Evolutionary conservation across 2,797 vertebrate genomes (phyloP).

Genomic region (Falco columbarius): DNA sequence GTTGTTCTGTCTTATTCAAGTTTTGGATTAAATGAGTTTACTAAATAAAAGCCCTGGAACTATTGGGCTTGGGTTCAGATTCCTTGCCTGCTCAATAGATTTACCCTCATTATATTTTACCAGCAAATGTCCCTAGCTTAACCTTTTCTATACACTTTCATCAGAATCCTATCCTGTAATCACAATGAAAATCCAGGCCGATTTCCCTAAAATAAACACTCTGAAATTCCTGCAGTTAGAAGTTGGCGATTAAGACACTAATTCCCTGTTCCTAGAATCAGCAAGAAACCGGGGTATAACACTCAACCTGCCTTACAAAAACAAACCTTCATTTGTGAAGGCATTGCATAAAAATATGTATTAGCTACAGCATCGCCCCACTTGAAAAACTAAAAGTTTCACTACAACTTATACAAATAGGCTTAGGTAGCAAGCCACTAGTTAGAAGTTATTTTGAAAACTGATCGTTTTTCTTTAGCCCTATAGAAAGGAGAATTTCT

Average conservation of each 20-base stretch:
- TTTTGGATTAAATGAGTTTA: not conserved
- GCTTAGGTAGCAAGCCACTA: not conserved
- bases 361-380: not conserved
- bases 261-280: not conserved
- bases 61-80: not conserved
- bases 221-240: not conserved
- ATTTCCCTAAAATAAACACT: not conserved
- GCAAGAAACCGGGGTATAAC: not conserved
- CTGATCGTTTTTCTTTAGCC: not conserved
- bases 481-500: not conserved
- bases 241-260: not conserved
- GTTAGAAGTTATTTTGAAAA: not conserved
- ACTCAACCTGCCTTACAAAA: not conserved
- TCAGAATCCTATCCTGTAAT: not conserved
- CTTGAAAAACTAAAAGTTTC: not conserved
- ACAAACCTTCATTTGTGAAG: not conserved
- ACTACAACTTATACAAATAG: not conserved
- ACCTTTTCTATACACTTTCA: not conserved
- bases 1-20: not conserved
- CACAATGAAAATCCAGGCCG: not conserved
- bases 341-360: not conserved
- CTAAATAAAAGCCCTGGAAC: not conserved
- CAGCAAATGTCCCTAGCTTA: not conserved
- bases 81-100: not conserved
- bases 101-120: not conserved